These are phyloP conservation scores for Pachycephala philippinensis DNA, from an alignment of 2,113 vertebrate species.

Conservation along the genomic window DNA sequence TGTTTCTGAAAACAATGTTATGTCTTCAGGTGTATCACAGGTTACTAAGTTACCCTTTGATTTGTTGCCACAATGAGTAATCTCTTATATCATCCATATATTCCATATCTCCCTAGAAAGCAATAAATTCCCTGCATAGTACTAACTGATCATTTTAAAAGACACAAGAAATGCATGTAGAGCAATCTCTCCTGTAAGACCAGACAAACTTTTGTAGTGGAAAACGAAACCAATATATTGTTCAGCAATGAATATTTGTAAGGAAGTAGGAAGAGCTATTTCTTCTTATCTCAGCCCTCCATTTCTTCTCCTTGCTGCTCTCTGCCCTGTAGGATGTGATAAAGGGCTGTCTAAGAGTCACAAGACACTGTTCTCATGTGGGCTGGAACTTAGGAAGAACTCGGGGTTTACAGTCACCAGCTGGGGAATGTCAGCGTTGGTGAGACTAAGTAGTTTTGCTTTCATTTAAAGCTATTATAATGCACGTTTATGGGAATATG, in stretches of 20 bases:
- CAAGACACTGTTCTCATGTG: neutral
- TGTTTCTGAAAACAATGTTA: neutral
- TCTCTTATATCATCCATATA: neutral
- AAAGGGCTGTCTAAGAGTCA: neutral
- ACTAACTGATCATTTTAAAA: neutral
- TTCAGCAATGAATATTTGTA: neutral
- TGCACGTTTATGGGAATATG: neutral
- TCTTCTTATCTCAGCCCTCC: neutral
- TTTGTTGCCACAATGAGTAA: neutral
- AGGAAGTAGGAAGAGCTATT: neutral
- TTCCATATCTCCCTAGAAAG: neutral
- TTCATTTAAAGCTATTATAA: neutral
- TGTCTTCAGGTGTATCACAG: neutral
- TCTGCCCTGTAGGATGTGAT: neutral
- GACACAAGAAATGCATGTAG: neutral
- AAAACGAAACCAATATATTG: neutral
- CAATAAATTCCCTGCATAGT: neutral
- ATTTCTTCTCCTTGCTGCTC: neutral
- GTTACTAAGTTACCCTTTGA: neutral
- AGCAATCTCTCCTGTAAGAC: neutral
- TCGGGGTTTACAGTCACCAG: neutral
- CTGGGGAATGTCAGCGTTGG: neutral
- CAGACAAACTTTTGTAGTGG: neutral
- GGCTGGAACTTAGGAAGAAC: neutral
- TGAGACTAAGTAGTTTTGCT: neutral